Conservation (phyloP, 2,113 vertebrate genomes). For the Ornithorhynchus anatinus region DNA sequence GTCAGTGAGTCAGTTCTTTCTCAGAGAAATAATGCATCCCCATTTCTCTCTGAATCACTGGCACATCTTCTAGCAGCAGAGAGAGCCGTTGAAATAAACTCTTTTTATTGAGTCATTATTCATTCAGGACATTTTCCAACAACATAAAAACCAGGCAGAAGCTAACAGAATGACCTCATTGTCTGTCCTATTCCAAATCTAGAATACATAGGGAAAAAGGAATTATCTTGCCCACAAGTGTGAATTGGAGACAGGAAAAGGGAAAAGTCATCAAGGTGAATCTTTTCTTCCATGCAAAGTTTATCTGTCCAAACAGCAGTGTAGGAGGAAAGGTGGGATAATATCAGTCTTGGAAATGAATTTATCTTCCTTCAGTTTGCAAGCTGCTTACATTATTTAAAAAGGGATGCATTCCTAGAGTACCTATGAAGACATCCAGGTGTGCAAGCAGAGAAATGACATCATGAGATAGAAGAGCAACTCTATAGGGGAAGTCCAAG, state of each 20-base stretch:
- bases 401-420: not conserved
- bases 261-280: not conserved
- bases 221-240: not conserved
- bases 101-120: slow-evolving; percentile 47
- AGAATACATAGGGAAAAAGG: not conserved
- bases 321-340: too few relatives aligned
- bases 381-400: too few relatives aligned
- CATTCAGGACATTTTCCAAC: slow-evolving; percentile 14
- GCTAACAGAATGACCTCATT: slow-evolving; percentile 40
- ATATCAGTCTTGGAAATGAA: too few relatives aligned
- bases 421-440: not conserved
- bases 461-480: not conserved
- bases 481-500: not conserved
- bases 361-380: too few relatives aligned
- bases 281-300: not conserved
- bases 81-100: slow-evolving; percentile 20
- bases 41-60: slow-evolving; percentile 34
- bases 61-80: slow-evolving; percentile 34
- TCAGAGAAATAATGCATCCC: slow-evolving; percentile 22
- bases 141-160: not conserved
- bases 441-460: not conserved
- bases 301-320: too few relatives aligned
- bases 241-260: not conserved
- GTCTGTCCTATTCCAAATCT: not conserved
- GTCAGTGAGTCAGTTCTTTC: slow-evolving; percentile 31